Evolutionary conservation across 2,113 vertebrate species (phyloP).

Genomic region (Neodon shergylaensis): DNA sequence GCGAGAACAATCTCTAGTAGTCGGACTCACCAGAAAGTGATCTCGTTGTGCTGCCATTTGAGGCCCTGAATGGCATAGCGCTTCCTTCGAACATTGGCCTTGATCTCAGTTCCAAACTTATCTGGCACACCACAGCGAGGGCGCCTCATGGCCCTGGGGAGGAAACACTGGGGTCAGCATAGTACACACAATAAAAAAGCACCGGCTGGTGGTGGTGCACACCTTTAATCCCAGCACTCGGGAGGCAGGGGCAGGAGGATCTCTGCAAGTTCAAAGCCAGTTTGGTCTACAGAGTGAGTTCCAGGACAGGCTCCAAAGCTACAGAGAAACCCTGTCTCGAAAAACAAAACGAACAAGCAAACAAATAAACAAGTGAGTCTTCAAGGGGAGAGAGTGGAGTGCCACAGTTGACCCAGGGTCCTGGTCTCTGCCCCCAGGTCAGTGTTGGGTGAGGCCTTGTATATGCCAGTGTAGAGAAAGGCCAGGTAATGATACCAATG

Average conservation of each 20-base stretch:
- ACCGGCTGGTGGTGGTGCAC: too few species aligned
- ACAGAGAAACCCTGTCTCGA: too few species aligned
- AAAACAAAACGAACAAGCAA: too few species aligned
- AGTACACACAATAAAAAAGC: not conserved
- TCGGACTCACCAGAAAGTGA: constrained; percentile 92
- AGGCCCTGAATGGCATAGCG: constrained; percentile 93
- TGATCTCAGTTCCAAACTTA: constrained; percentile 92
- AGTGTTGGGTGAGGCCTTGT: not conserved
- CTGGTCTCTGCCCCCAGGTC: not conserved
- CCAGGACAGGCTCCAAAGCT: too few species aligned
- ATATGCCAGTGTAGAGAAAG: not conserved
- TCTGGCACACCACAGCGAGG: constrained; percentile 94
- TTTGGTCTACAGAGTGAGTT: too few species aligned
- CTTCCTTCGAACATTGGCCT: constrained; percentile 93
- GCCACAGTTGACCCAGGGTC: not conserved
- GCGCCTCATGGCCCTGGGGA: constrained; percentile 90
- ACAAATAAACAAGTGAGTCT: not conserved
- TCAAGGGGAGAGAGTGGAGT: too few species aligned
- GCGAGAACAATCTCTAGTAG: not conserved
- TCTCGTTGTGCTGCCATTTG: constrained; percentile 93
- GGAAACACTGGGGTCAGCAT: not conserved
- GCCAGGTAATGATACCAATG: not conserved
- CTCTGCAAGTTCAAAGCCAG: too few species aligned
- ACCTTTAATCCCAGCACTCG: too few species aligned
- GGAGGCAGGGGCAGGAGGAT: too few species aligned